Evolutionary conservation across 2,113 vertebrate genomes (phyloP).

Genomic region (Ardeotis arabs): DNA sequence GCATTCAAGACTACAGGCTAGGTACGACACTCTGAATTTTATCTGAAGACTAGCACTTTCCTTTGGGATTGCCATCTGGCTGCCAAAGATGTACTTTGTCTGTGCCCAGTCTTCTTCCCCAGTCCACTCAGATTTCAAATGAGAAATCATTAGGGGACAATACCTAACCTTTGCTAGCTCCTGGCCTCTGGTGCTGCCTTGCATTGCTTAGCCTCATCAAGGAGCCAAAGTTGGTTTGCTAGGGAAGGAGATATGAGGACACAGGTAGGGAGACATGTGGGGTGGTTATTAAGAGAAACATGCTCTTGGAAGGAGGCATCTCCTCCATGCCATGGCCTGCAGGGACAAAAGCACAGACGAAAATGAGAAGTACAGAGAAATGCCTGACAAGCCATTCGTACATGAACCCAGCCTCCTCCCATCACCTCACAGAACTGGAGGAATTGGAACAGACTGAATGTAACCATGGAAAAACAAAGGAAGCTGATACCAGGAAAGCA

Average conservation of each 20-base stretch:
- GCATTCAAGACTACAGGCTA: neutral
- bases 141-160: neutral
- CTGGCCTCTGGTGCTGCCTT: neutral
- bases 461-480: neutral
- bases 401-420: neutral
- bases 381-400: neutral
- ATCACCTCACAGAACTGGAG: neutral
- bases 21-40: neutral
- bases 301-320: neutral
- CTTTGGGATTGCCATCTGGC: neutral
- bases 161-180: neutral
- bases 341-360: neutral
- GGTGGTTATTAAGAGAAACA: neutral
- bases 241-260: neutral
- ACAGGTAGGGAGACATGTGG: accelerated
- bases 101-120: neutral
- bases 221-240: neutral
- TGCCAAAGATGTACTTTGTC: neutral
- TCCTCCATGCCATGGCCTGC: neutral
- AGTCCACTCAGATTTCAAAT: neutral
- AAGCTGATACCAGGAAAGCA: neutral
- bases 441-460: neutral
- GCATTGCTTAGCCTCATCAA: neutral
- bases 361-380: too few relatives aligned
- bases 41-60: neutral